Evolutionary conservation across 2,797 vertebrate species (phyloP).

Genomic region (Phalloptychus januarius): DNA sequence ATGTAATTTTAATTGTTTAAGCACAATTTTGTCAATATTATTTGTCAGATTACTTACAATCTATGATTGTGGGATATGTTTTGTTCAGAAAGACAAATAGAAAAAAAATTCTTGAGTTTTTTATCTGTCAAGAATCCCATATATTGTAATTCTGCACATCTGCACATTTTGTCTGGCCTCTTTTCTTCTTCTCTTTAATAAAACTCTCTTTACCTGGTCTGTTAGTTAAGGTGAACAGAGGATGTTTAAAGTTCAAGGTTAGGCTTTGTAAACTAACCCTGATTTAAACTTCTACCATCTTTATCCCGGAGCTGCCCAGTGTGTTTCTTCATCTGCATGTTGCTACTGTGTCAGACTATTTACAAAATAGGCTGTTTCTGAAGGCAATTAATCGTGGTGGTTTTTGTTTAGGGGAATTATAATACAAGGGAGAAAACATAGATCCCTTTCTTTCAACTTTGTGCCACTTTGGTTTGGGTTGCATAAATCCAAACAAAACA

Average conservation of each 20-base stretch:
- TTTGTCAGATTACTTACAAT: neutral
- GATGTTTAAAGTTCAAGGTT: neutral
- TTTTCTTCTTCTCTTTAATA: neutral
- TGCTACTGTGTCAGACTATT: neutral
- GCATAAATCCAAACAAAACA: neutral
- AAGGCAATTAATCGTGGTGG: neutral
- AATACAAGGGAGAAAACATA: neutral
- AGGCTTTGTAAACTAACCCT: neutral
- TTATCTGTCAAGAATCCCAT: neutral
- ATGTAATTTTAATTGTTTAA: neutral
- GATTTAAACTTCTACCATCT: neutral
- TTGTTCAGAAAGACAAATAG: neutral
- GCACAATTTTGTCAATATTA: neutral
- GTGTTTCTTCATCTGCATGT: neutral
- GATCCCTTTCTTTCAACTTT: neutral
- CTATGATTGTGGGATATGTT: neutral
- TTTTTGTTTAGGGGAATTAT: neutral
- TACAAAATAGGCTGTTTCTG: neutral
- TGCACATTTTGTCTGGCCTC: neutral
- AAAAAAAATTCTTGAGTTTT: neutral
- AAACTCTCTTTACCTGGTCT: neutral
- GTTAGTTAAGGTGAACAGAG: neutral
- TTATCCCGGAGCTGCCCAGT: neutral
- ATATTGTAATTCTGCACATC: neutral
- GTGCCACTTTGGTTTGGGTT: neutral